Base-by-base conservation (phyloP, 2,113 vertebrate genomes). In the Nipponia nippon region DNA sequence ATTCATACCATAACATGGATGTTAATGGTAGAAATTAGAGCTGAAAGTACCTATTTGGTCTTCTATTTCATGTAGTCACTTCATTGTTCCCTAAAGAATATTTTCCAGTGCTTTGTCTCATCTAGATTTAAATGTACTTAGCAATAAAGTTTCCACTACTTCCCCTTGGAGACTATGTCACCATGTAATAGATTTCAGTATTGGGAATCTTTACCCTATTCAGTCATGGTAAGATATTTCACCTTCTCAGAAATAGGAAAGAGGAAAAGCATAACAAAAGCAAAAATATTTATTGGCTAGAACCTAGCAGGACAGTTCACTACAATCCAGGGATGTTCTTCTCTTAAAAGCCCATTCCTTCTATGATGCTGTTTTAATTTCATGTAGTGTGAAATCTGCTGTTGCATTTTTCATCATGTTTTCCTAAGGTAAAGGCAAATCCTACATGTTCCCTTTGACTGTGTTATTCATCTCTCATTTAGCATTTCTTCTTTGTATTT, bases 51-150 rank as follows among this genome's bases (percentile, higher is more conserved):
- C 75, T 95, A 30, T 93, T 97, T 94, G 62, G 36, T 88, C 46
- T 77, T 90, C 58, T 76, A 14, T 76, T 94, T 94, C 78, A 44
- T 50, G 29, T 66, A 80, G 85, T 79, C 21, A 44, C n/a, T 86
- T 72, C 53, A 95, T 93, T 91, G 91, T 56, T 95, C 96, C 87
- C 94, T 87, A 30, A 76, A 91, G 94, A 93, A 88, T 91, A 87
- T 95, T 95, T 94, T 86, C 29, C n/a, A 42, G 66, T 77, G 20
- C 73, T 93, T 94, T 91, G 27, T 85, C 78, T 93, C 84, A 87
- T 80, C 66, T 80, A 83, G 81, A 94, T 83, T 93, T 93, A 88
- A 96, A 94, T 73, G 84, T 85, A 91, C 87, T 65, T 83, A 50
- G 78, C 77, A 77, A 94, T 96, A 95, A 97, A 95, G 53, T 73